Conservation (phyloP, 2,113 vertebrate genomes). For the Plecturocebus donacophilus region DNA sequence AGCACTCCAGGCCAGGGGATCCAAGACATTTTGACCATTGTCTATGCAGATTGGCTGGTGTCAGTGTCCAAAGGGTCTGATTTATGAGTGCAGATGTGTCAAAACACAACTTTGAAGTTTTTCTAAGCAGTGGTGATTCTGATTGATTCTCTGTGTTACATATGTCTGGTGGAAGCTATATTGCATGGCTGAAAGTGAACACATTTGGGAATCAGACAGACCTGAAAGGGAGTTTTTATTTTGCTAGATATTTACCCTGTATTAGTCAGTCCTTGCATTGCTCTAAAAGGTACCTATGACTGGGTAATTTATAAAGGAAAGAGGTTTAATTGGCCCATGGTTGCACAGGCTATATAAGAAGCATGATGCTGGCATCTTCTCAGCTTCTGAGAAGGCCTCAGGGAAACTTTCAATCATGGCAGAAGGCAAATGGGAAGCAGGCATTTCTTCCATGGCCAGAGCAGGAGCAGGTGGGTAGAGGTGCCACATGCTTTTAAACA, state of each 20-base stretch:
- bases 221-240: conserved; percentile 28
- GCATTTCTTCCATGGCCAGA: no score
- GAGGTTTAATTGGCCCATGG: no score
- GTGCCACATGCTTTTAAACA: no score
- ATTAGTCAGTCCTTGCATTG: no score
- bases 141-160: not conserved
- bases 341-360: no score
- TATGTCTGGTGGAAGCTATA: not conserved
- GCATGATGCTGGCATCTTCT: no score
- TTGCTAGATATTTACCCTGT: conserved; percentile 5
- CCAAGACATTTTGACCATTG: not conserved
- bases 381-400: no score
- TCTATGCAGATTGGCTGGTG: not conserved
- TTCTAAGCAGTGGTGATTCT: not conserved
- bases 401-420: no score
- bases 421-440: no score
- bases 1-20: not conserved
- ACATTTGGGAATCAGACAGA: not conserved
- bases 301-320: no score
- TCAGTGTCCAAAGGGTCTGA: not conserved
- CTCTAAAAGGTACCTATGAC: no score
- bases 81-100: not conserved
- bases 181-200: not conserved
- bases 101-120: not conserved
- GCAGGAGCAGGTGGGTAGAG: no score